Conservation (phyloP, 2,113 vertebrate species). For the Heterotis niloticus region DNA sequence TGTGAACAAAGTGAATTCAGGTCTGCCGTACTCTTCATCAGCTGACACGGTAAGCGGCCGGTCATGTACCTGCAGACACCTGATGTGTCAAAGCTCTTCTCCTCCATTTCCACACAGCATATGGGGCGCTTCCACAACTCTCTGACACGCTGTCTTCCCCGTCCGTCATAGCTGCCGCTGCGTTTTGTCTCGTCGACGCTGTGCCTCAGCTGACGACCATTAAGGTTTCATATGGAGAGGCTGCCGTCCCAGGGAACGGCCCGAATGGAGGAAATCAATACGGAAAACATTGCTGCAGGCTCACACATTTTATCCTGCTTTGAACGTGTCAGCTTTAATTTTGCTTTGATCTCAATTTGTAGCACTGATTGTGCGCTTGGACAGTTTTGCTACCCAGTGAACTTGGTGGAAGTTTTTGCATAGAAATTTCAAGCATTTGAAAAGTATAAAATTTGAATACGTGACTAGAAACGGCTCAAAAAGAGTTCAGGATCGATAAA, state of each 20-base stretch:
- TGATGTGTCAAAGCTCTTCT: neutral
- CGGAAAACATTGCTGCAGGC: constrained; percentile 68
- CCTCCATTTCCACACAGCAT: neutral
- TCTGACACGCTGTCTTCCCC: constrained; percentile 33
- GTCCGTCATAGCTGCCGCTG: constrained; percentile 49
- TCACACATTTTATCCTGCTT: constrained; percentile 70
- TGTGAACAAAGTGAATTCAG: too few relatives aligned
- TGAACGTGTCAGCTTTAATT: constrained; percentile 77
- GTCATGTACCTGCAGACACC: neutral
- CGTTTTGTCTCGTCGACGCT: constrained; percentile 52
- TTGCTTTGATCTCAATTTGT: constrained; percentile 76
- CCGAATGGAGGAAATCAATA: constrained; percentile 69
- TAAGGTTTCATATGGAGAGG: constrained; percentile 42
- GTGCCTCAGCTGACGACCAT: constrained; percentile 49
- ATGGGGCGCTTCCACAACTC: constrained; percentile 30
- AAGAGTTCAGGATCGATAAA: too few relatives aligned
- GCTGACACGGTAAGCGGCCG: too few relatives aligned
- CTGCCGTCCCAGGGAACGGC: constrained; percentile 30
- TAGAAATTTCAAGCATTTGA: neutral
- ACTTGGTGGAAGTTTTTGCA: constrained; percentile 48
- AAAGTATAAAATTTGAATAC: too few relatives aligned
- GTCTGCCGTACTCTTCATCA: too few relatives aligned
- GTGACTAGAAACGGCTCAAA: too few relatives aligned
- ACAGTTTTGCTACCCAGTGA: constrained; percentile 60
- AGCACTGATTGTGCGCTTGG: constrained; percentile 52